Evolutionary conservation across 2,113 vertebrate genomes (phyloP).

Genomic region (Stictonetta naevosa): DNA sequence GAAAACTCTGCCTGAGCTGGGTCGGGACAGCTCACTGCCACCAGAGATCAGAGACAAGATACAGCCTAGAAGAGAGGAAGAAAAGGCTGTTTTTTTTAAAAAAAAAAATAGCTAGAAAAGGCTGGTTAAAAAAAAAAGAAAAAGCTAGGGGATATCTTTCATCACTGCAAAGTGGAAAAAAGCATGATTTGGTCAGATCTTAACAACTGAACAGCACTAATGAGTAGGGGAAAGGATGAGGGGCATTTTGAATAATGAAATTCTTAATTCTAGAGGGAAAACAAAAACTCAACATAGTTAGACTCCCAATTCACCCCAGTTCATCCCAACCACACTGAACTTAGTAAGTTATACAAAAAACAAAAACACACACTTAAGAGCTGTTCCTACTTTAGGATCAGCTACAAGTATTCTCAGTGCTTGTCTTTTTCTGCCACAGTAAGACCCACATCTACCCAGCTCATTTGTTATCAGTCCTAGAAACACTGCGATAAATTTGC

Average conservation of each 20-base stretch:
- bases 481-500: not conserved
- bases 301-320: not conserved
- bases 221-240: not conserved
- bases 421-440: not conserved
- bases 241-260: not conserved
- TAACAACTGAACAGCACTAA: not conserved
- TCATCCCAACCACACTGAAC: not conserved
- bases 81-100: not conserved
- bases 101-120: too few species aligned
- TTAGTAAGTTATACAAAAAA: not conserved
- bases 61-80: not conserved
- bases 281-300: not conserved
- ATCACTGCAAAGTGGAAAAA: not conserved
- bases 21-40: not conserved
- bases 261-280: not conserved
- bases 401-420: not conserved
- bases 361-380: accelerated
- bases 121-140: too few species aligned
- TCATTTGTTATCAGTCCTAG: not conserved
- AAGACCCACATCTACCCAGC: not conserved
- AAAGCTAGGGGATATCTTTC: too few species aligned
- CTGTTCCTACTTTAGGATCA: not conserved
- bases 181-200: not conserved
- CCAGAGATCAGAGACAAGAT: not conserved
- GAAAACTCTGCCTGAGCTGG: not conserved